phyloP scores from a whole-genome alignment of 2,888 invertebrate genomes.

The Chrysopilus asiliformis region DNA sequence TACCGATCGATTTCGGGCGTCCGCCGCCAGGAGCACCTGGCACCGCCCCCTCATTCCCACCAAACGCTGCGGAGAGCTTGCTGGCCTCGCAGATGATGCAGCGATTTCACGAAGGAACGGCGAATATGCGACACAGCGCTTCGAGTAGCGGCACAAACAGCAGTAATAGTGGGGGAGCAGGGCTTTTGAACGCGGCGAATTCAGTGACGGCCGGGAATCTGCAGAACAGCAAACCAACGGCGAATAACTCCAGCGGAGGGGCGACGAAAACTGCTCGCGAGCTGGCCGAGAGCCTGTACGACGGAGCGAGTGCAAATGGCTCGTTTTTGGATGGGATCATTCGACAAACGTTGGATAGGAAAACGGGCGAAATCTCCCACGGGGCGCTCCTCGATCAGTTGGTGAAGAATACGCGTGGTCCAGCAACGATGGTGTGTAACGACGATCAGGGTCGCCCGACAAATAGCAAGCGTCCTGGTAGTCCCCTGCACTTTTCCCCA shows the following conservation, averaged over 20 bases:
- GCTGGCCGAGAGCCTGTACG: slow-evolving; percentile 50
- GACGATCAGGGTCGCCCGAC: slow-evolving; percentile 31
- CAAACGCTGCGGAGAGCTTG: slow-evolving; percentile 51
- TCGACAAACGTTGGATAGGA: slow-evolving; percentile 60
- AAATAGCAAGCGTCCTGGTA: slow-evolving; percentile 29
- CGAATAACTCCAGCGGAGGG: slow-evolving; percentile 1
- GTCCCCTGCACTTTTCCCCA: slow-evolving; percentile 24
- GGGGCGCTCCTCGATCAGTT: slow-evolving; percentile 51
- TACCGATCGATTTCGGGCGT: slow-evolving; percentile 38
- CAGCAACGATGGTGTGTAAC: slow-evolving; percentile 13
- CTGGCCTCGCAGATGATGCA: slow-evolving; percentile 70
- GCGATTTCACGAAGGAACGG: slow-evolving; percentile 58
- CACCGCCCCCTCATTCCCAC: slow-evolving; percentile 27
- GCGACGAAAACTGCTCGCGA: slow-evolving; percentile 40
- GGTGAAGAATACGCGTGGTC: slow-evolving; percentile 43
- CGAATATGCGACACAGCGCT: slow-evolving; percentile 27
- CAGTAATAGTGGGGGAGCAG: slow-evolving; percentile 15
- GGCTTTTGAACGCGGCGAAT: too few species aligned
- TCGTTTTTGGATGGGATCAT: slow-evolving; percentile 73
- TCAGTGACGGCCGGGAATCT: not conserved
- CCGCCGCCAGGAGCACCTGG: slow-evolving; percentile 35
- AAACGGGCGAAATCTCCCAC: slow-evolving; percentile 41
- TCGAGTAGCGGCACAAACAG: slow-evolving; percentile 14
- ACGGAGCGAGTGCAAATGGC: slow-evolving; percentile 50
- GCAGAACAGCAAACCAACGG: slow-evolving; percentile 1